Evolutionary conservation across 2,888 invertebrate species (phyloP).

Genomic region (Ctenicera cuprea): DNA sequence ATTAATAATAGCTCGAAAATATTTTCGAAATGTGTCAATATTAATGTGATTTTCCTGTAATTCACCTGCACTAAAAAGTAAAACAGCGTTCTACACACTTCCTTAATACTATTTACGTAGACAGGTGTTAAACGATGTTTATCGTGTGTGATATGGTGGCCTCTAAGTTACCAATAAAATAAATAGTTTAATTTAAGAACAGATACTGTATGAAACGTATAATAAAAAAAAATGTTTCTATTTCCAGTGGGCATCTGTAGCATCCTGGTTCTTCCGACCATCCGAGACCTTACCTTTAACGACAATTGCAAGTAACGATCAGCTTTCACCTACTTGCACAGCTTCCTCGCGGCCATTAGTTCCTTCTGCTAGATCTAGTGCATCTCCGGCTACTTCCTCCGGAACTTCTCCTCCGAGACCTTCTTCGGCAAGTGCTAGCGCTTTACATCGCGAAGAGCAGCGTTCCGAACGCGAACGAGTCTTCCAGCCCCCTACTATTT

Average conservation of each 20-base stretch:
- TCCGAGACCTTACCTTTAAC: conserved; percentile 65
- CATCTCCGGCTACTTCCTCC: conserved; percentile 54
- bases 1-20: too few relatives aligned
- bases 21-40: too few relatives aligned
- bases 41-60: too few relatives aligned
- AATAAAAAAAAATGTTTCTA: too few relatives aligned
- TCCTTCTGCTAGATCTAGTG: conserved; percentile 53
- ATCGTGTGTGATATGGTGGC: too few relatives aligned
- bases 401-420: conserved; percentile 53
- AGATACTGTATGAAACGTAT: too few relatives aligned
- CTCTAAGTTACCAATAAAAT: too few relatives aligned
- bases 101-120: too few relatives aligned
- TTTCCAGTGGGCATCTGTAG: conserved; percentile 72
- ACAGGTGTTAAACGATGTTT: too few relatives aligned
- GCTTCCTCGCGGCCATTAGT: conserved; percentile 50
- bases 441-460: conserved; percentile 55
- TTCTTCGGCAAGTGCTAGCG: conserved; percentile 45
- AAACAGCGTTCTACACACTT: too few relatives aligned
- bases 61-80: too few relatives aligned
- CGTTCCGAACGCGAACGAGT: conserved; percentile 62
- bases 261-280: conserved; percentile 73
- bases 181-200: too few relatives aligned
- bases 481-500: conserved; percentile 70
- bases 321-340: conserved; percentile 56
- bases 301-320: conserved; percentile 63